phyloP scores from a whole-genome alignment of 2,113 vertebrate genomes.

The Calonectris borealis region DNA sequence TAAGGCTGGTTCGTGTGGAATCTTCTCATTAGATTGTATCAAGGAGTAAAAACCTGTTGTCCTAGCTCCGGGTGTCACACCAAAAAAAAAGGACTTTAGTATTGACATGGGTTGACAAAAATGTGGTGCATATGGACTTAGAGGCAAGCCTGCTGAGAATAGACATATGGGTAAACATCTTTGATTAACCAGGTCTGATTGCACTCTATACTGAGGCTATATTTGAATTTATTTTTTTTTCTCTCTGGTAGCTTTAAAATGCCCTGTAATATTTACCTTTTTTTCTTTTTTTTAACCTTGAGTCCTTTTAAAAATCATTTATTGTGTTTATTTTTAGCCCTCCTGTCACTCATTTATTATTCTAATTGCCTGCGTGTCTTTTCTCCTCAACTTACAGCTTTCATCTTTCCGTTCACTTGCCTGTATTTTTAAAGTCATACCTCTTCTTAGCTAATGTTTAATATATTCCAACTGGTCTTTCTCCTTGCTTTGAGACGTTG shows the following conservation, averaged over 20 bases:
- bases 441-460: neutral
- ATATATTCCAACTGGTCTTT: neutral
- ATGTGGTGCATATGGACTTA: neutral
- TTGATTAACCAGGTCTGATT: neutral
- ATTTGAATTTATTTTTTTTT: neutral
- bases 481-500: neutral
- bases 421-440: neutral
- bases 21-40: neutral
- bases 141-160: neutral
- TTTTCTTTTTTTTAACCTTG: neutral
- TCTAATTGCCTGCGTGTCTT: neutral
- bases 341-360: neutral
- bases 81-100: neutral
- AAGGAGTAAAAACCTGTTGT: neutral
- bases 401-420: neutral
- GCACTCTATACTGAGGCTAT: neutral
- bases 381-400: neutral
- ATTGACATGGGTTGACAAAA: neutral
- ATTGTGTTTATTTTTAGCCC: neutral
- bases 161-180: constrained; percentile 1
- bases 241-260: neutral
- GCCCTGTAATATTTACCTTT: neutral
- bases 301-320: neutral
- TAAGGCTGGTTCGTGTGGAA: neutral
- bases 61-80: neutral